These are phyloP conservation scores for Zaprionus kolodkinae DNA, from an alignment of 1,140 invertebrate species.

Conservation along the genomic window DNA sequence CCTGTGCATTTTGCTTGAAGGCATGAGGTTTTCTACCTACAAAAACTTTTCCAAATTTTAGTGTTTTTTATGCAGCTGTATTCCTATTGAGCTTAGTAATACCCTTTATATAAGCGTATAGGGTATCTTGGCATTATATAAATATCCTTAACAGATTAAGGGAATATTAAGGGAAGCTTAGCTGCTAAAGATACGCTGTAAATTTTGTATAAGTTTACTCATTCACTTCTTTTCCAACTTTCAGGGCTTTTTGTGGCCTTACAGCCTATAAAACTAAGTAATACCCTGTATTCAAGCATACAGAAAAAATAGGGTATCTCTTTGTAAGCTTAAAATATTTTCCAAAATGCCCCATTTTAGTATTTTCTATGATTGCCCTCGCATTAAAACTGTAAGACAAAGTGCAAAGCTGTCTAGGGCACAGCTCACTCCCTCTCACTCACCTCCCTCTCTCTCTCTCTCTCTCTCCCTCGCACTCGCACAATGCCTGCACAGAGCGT, in stretches of 20 bases:
- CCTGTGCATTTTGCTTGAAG: neutral
- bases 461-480: conserved; percentile 10
- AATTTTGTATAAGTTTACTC: neutral
- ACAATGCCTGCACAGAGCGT: conserved; percentile 1
- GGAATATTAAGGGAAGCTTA: neutral
- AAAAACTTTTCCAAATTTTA: too few species aligned
- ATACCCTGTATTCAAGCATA: too few species aligned
- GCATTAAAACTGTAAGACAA: conserved; percentile 1
- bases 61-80: too few species aligned
- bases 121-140: neutral
- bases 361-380: neutral
- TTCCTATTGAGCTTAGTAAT: too few species aligned
- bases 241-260: neutral
- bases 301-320: neutral
- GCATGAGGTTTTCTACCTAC: too few species aligned
- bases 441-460: neutral
- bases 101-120: too few species aligned
- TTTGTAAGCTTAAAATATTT: neutral
- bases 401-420: neutral
- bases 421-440: neutral
- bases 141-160: neutral
- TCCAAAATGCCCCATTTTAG: neutral
- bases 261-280: too few species aligned
- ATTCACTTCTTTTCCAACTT: neutral
- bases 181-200: neutral